These are phyloP conservation scores for Cladorhizidae sp. DNA, from an alignment of 37 sponge, comb jelly and placozoan species.

Conservation along the genomic window DNA sequence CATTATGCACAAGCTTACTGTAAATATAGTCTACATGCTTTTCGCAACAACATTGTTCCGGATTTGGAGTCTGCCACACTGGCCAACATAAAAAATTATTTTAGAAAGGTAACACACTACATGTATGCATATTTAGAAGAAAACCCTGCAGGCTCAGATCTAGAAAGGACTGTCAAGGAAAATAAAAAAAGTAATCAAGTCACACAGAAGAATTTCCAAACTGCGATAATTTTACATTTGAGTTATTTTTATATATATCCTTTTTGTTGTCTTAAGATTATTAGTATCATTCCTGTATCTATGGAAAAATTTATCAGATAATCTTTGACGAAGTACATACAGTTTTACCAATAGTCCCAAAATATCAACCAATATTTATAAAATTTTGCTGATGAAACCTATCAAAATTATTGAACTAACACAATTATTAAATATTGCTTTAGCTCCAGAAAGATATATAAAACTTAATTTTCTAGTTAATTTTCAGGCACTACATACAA, in stretches of 20 bases:
- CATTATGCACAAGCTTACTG: too few relatives aligned
- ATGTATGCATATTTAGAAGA: constrained; percentile 59
- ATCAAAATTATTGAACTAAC: too few relatives aligned
- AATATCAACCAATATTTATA: too few relatives aligned
- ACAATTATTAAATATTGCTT: too few relatives aligned
- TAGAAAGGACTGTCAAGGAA: constrained; percentile 27
- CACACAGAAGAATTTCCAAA: constrained; percentile 30
- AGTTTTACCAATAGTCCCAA: too few relatives aligned
- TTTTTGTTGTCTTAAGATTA: background rate
- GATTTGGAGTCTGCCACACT: constrained; percentile 32
- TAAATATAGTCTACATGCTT: too few relatives aligned
- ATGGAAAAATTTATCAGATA: background rate
- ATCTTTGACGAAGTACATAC: background rate
- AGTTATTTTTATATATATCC: background rate
- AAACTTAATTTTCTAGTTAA: too few relatives aligned
- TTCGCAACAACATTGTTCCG: constrained; percentile 33
- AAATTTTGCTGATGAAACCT: too few relatives aligned
- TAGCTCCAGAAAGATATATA: too few relatives aligned
- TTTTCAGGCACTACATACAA: too few relatives aligned
- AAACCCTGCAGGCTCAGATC: constrained; percentile 30
- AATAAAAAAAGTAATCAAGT: constrained; percentile 29
- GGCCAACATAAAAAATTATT: constrained; percentile 34
- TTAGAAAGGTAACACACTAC: constrained; percentile 26
- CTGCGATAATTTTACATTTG: constrained; percentile 10
- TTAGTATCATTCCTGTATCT: background rate